Evolutionary conservation across 2,797 vertebrate species (phyloP).

Genomic region (Lacerta bilineata): DNA sequence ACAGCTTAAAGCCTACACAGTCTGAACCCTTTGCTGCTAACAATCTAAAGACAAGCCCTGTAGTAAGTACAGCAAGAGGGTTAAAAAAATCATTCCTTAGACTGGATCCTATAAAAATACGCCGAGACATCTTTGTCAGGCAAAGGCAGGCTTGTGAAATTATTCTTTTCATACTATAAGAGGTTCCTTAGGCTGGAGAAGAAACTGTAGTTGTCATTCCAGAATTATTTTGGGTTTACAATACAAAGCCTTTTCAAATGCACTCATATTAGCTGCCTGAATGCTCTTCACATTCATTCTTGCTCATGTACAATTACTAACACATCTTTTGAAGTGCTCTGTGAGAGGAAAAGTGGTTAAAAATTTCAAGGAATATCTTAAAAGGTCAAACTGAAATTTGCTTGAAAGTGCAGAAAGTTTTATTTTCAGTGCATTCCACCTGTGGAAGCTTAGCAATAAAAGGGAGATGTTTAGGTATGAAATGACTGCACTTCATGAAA

Average conservation of each 20-base stretch:
- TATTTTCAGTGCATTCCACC: background rate
- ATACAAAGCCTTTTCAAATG: conserved; percentile 56
- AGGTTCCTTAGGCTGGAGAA: conserved; percentile 14
- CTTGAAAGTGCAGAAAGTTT: conserved; percentile 36
- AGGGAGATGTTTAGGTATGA: conserved; percentile 29
- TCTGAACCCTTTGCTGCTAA: conserved; percentile 70
- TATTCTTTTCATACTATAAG: conserved; percentile 42
- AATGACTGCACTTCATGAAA: conserved; percentile 46
- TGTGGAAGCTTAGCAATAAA: conserved; percentile 32
- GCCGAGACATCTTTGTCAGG: conserved; percentile 11
- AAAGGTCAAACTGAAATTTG: conserved; percentile 43
- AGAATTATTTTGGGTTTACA: conserved; percentile 49
- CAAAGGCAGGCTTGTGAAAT: conserved; percentile 46
- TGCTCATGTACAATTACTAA: conserved; percentile 37
- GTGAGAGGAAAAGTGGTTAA: conserved; percentile 34
- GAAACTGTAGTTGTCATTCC: conserved; percentile 42
- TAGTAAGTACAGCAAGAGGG: conserved; percentile 55
- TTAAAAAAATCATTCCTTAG: conserved; percentile 28
- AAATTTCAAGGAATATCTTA: conserved; percentile 34
- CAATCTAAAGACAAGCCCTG: conserved; percentile 43
- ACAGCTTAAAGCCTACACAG: conserved; percentile 75
- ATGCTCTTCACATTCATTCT: conserved; percentile 25
- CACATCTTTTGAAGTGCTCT: conserved; percentile 25
- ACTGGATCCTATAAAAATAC: conserved; percentile 34
- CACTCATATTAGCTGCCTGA: conserved; percentile 52